A percentile compares a stretch with the other conserved stretches of the same genome.
Evolutionary conservation across 2,888 invertebrate species (phyloP).

Genomic region (Timema podura): DNA sequence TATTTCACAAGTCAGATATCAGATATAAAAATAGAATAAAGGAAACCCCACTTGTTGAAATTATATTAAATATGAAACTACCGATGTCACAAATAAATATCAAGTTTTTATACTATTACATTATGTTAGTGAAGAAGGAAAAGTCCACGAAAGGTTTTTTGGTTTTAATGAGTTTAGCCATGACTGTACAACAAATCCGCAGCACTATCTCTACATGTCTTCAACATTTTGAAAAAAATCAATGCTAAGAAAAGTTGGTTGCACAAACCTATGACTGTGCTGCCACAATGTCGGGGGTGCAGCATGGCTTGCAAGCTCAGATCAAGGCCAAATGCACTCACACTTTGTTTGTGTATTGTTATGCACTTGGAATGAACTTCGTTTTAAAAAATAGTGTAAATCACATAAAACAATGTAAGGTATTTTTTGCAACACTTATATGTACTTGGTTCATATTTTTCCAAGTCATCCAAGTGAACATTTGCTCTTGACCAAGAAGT

Average conservation of each 20-base stretch:
- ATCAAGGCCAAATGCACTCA: conserved; percentile 11
- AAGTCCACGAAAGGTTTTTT: too few relatives aligned
- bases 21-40: conserved; percentile 5
- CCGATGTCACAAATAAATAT: too few relatives aligned
- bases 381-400: conserved; percentile 12
- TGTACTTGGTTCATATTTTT: conserved; percentile 15
- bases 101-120: too few relatives aligned
- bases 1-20: conserved; percentile 10
- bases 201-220: conserved; percentile 11
- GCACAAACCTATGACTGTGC: conserved; percentile 19
- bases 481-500: conserved; percentile 7
- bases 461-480: conserved; percentile 12
- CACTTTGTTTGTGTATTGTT: conserved; percentile 14
- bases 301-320: conserved; percentile 12
- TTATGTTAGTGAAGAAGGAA: too few relatives aligned
- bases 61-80: too few relatives aligned
- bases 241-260: conserved; percentile 17
- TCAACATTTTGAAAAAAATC: conserved; percentile 3
- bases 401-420: conserved; percentile 9
- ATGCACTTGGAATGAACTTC: conserved; percentile 14
- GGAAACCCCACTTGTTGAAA: too few relatives aligned
- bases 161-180: conserved; percentile 15
- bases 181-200: not conserved
- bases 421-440: conserved; percentile 5
- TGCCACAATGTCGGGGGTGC: conserved; percentile 15